Percentiles rank a stretch among this genome's conserved stretches.
These are phyloP conservation scores for Chloroceryle inda DNA, from an alignment of 2,797 vertebrate genomes.

Conservation along the genomic window DNA sequence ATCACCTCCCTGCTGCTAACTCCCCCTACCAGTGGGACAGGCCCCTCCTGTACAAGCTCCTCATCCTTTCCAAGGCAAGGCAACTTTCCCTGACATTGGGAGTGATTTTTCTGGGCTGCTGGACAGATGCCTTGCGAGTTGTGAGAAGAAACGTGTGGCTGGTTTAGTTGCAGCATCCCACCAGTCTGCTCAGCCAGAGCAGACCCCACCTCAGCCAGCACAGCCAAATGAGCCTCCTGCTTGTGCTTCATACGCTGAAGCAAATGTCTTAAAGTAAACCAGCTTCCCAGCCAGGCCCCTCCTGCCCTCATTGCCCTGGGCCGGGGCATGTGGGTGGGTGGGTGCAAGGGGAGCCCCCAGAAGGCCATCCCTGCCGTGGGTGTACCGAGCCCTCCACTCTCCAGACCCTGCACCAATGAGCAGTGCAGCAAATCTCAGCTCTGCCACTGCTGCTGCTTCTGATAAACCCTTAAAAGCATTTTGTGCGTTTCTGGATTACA, in stretches of 20 bases:
- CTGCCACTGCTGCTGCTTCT: neutral
- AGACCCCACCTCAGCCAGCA: neutral
- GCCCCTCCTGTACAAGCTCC: neutral
- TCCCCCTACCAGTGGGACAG: neutral
- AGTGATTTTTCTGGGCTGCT: neutral
- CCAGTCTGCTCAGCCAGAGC: neutral
- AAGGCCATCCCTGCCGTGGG: rapidly evolving
- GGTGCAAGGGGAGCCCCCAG: neutral
- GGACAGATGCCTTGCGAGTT: neutral
- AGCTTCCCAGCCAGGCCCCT: neutral
- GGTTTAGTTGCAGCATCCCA: neutral
- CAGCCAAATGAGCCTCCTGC: rapidly evolving
- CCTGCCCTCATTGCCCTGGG: neutral
- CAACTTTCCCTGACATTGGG: neutral
- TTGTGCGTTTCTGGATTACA: neutral
- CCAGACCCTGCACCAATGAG: neutral
- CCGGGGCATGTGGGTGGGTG: neutral
- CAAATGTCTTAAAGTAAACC: neutral
- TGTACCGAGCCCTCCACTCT: rapidly evolving
- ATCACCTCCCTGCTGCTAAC: neutral
- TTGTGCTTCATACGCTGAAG: neutral
- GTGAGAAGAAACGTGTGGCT: rapidly evolving
- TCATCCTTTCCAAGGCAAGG: neutral
- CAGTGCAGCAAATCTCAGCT: neutral
- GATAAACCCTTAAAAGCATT: neutral